Base-by-base conservation (phyloP, 1,140 invertebrate genomes). In the Planococcus citri region DNA sequence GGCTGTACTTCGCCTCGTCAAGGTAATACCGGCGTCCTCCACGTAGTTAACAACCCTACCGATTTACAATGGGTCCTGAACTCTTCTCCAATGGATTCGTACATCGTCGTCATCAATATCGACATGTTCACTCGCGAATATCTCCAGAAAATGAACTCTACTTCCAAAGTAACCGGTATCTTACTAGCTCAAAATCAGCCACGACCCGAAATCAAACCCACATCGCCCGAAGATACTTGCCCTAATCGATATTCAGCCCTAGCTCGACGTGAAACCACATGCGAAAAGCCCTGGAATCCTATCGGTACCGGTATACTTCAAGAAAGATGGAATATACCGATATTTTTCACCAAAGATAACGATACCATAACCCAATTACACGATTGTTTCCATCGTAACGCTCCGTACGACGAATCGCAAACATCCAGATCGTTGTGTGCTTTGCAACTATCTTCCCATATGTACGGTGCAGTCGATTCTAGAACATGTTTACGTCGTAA, bases 391-490 rank as follows among this genome's bases (percentile, higher is more conserved):
- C 64, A 80, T 27, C 82, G 84, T 72, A 88, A 89, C 75, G 75
- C 81, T 10, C 82, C 83, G 41, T 82, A 83, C 68, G 78, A 85
- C 37, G 75, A 76, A 20, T 9, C 6, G 21, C 86, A 89, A 72
- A 76, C 79, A 12, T 76, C 84, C 29, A 85, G 87, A 72, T 88
- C 92, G 0, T 77, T 97, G 14, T 97, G 94, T 77, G 88, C 92
- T 38, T 78, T 93, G 2, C 87, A 97, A 78, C 81, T 97, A 72
- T 87, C 87, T 73, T 84, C 89, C 1, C 89, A 91, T 73, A 97
- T 97, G 94, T 88, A 85, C 77, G 92, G 89, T 1, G 90, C 93
- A 6, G 86, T 91, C 0, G 87, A 93, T 78, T 88, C 90, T 12
- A 84, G 86, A 72, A 88, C 91, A 0, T 97, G 95, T 77, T 83